Conservation (phyloP, 2,113 vertebrate genomes). For the Eupsittula cactorum region DNA sequence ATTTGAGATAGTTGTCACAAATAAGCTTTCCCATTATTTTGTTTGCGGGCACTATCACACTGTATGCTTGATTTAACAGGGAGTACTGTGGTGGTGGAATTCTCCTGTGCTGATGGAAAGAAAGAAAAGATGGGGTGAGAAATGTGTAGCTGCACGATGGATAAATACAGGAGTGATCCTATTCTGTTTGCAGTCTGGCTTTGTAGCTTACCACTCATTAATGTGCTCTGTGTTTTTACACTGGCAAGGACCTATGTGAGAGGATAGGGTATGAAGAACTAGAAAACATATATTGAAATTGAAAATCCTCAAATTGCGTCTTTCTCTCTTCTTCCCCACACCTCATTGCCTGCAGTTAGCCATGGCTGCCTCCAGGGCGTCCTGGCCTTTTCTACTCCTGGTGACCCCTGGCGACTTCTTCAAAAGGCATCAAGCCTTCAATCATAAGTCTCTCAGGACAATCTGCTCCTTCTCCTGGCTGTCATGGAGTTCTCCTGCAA, state of each 20-base stretch:
- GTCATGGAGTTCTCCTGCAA: background rate
- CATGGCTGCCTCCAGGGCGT: background rate
- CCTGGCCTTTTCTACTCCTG: background rate
- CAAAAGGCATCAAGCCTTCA: background rate
- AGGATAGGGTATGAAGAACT: background rate
- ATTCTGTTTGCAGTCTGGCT: background rate
- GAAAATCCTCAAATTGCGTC: background rate
- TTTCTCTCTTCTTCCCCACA: background rate
- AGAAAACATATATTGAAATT: background rate
- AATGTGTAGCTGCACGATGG: background rate
- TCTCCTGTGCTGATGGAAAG: rapidly evolving
- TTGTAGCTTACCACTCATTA: background rate
- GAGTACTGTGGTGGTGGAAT: background rate
- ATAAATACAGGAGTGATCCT: background rate
- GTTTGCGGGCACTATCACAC: background rate
- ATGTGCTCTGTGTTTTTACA: background rate
- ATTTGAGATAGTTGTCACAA: background rate
- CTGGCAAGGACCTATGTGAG: background rate
- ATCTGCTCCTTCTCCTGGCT: background rate
- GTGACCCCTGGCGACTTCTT: background rate
- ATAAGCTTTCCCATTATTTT: background rate
- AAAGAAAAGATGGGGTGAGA: background rate
- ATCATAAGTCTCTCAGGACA: background rate
- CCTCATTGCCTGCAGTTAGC: background rate
- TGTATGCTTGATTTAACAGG: rapidly evolving